Base-by-base conservation (phyloP, 2,113 vertebrate genomes). In the Cryptomyrus ogoouensis region DNA sequence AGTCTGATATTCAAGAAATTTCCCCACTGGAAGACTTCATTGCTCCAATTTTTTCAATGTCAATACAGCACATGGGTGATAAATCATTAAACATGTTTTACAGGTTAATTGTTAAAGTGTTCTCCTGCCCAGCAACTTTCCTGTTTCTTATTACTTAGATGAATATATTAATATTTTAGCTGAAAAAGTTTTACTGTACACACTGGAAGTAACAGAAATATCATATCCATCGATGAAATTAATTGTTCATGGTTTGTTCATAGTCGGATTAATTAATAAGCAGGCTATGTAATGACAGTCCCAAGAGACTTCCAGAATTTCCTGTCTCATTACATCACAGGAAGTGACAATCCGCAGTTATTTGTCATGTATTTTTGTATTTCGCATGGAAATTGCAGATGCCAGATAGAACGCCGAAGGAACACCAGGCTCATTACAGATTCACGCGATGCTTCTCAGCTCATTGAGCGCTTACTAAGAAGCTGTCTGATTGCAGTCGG, bases 401-500 rank as follows among this genome's bases (percentile, higher is more conserved):
- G 44, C 13, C 46, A 27, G 47, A 52, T 31, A 31, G 12, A 27
- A 24, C 12, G 24, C 12, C 4, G 52, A 27, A 47, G 53, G 31
- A 44, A 44, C 35, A 7, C 19, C 15, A 66, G 31, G 86, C 15
- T 31, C n/a, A 70, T 88, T 31, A 74, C 53, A 50, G 58, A 31
- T 88, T 47, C 62, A 70, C 42, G 8, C 46, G 10, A 53, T 0
- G 13, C 27, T 39, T 19, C 13, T 31, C 85, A 35, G 50, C 50
- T 56, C 47, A 87, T 87, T 70, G 39, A 50, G 88, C n/a, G 88
- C 13, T 13, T 88, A 35, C 9, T 42, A 49, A 74, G 58, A 49
- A 66, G 56, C 31, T 88, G 58, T 88, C 42, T 88, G 56, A 74
- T 74, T 70, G 58, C n/a, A 70, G 88, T 31, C 44, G 24, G 66